phyloP scores from a whole-genome alignment of 2,797 vertebrate genomes.

The Fratercula arctica region DNA sequence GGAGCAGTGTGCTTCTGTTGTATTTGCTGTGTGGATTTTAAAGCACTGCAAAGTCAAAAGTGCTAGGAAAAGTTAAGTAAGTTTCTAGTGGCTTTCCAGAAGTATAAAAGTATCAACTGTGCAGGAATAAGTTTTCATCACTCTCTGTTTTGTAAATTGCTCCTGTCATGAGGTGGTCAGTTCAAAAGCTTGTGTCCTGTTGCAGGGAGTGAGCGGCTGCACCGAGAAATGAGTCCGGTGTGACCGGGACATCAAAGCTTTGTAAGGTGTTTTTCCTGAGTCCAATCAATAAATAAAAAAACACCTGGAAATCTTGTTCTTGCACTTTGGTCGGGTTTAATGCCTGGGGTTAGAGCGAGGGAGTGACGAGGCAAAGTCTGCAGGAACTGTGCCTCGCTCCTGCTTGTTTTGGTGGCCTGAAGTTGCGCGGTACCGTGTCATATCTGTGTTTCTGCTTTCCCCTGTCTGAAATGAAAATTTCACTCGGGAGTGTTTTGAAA shows the following conservation, averaged over 20 bases:
- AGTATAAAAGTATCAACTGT: not conserved
- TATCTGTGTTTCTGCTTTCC: not conserved
- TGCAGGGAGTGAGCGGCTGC: not conserved
- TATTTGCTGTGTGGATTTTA: not conserved
- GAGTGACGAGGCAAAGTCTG: not conserved
- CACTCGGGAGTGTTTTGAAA: not conserved
- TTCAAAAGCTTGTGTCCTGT: not conserved
- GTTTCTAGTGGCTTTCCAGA: not conserved
- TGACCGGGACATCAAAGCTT: not conserved
- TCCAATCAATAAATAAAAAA: not conserved
- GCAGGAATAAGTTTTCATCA: not conserved
- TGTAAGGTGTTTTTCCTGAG: not conserved
- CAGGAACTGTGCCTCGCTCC: not conserved
- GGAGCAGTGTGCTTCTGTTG: not conserved
- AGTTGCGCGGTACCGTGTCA: fast-evolving
- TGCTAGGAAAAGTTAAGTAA: not conserved
- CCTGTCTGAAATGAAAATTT: not conserved
- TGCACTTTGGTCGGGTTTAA: not conserved
- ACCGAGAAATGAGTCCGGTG: fast-evolving
- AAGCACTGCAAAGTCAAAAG: not conserved
- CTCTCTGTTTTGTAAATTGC: not conserved
- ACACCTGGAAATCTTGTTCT: not conserved
- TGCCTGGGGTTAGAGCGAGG: not conserved
- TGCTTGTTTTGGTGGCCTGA: not conserved
- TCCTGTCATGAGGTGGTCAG: not conserved